phyloP scores from a whole-genome alignment of 2,888 invertebrate genomes.

The Stegana nigrithorax region DNA sequence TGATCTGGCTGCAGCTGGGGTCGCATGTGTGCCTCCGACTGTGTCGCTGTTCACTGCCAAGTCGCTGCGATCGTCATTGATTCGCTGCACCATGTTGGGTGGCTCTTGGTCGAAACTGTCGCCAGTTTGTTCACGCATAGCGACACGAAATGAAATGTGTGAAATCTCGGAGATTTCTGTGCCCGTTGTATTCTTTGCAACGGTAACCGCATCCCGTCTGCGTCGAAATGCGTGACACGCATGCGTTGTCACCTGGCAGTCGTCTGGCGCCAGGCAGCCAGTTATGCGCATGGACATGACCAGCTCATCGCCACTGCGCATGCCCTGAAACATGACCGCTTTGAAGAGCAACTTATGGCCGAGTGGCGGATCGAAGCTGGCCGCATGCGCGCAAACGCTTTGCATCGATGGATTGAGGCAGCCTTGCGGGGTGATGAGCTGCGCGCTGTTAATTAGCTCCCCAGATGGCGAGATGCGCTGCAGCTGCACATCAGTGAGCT shows the following conservation, averaged over 20 bases:
- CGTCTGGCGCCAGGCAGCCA: conserved; percentile 71
- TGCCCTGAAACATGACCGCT: conserved; percentile 73
- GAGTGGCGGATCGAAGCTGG: conserved; percentile 68
- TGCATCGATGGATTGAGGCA: conserved; percentile 70
- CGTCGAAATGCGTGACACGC: conserved; percentile 53
- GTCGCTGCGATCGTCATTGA: too few species aligned
- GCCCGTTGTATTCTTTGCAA: conserved; percentile 27
- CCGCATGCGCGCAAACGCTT: conserved; percentile 68
- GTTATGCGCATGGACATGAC: conserved; percentile 71
- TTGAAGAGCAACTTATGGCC: conserved; percentile 69
- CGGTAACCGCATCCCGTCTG: conserved; percentile 37
- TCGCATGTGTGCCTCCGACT: too few species aligned
- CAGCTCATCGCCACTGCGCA: conserved; percentile 72
- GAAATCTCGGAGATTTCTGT: conserved; percentile 62
- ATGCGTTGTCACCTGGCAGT: conserved; percentile 68
- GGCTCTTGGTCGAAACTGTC: not conserved
- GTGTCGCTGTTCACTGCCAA: too few species aligned
- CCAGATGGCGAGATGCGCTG: conserved; percentile 63
- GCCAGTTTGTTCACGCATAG: conserved; percentile 37
- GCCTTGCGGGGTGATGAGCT: conserved; percentile 68
- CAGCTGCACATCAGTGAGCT: conserved; percentile 71
- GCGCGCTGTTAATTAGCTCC: conserved; percentile 63
- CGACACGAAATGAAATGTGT: conserved; percentile 61
- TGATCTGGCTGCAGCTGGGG: conserved; percentile 25
- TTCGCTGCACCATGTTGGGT: not conserved